phyloP scores from a whole-genome alignment of 2,888 invertebrate genomes.

The Drosophila engyochracea region DNA sequence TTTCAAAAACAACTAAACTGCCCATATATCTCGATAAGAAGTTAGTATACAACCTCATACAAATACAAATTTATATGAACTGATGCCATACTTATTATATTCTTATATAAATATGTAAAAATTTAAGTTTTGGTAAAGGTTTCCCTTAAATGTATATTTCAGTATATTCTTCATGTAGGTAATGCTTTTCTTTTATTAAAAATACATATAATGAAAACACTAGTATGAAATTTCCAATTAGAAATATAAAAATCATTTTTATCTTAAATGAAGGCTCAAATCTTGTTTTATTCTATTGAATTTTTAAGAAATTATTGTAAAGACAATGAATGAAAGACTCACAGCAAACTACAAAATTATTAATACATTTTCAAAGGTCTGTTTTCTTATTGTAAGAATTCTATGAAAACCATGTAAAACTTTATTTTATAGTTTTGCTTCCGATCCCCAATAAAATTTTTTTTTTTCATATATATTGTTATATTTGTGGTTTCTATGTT shows the following conservation, averaged over 20 bases:
- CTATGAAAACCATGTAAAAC: neutral
- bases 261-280: neutral
- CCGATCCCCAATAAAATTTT: neutral
- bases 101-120: neutral
- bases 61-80: neutral
- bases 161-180: too few relatives aligned
- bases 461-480: neutral
- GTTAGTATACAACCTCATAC: neutral
- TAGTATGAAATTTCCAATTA: neutral
- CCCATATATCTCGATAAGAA: neutral
- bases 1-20: neutral
- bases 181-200: accelerated
- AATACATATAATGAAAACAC: neutral
- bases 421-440: neutral
- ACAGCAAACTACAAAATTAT: neutral
- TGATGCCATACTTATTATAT: neutral
- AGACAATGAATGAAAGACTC: neutral
- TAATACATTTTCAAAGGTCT: neutral
- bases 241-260: neutral
- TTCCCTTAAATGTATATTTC: neutral
- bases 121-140: neutral
- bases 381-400: neutral
- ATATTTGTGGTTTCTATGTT: neutral
- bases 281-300: neutral
- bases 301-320: neutral